Base-by-base conservation (phyloP, 2,888 invertebrate species). In the Cryptus armator region DNA sequence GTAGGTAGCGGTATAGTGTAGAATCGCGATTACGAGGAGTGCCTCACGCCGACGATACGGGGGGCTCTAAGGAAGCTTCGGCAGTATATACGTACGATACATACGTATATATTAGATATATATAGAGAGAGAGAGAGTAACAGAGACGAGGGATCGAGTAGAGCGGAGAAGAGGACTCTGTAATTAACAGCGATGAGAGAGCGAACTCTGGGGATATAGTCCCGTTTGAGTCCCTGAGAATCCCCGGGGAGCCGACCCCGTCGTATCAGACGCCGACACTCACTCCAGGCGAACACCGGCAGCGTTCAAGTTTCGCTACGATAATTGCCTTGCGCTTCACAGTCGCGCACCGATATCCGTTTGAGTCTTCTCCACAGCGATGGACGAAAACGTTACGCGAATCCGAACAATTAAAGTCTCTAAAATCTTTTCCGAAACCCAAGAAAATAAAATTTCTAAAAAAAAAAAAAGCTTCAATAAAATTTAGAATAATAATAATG, bases 201-300 rank as follows among this genome's bases (percentile, higher is more conserved):
- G 78, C 51, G 59, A 46, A 53, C 71, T 53, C 64, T 29, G 83
- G 89, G 91, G 90, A 90, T 91, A 85, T 75, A 85, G 85, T 76
- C 90, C 91, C 90, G 91, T 92, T 92, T 87, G 92, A 92, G 91
- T 92, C 90, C 86, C 90, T 87, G 91, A 90, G 91, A 92, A 91
- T 93, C 92, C 92, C 92, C 83, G 79, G 92, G 92, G 93, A 93
- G 90, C 89, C 90, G 91, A 92, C 90, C 91, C 92, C 74, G 85
- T 77, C 92, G 90, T 93, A 93, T 93, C 93, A 93, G 93, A 90
- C 92, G 90, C 91, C 90, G 90, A 93, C 93, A 93, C 92, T 93
- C 89, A 87, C 71, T 84, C 83, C 89, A 86, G 83, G 87, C 89
- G 89, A 87, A 87, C 88, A 84, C 89, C 87, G 83, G 67, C 83